Evolutionary conservation across 1,140 invertebrate genomes (phyloP), one percentile per base, ranked within the genome.

Genomic region (Catajapyx aquilonaris): DNA sequence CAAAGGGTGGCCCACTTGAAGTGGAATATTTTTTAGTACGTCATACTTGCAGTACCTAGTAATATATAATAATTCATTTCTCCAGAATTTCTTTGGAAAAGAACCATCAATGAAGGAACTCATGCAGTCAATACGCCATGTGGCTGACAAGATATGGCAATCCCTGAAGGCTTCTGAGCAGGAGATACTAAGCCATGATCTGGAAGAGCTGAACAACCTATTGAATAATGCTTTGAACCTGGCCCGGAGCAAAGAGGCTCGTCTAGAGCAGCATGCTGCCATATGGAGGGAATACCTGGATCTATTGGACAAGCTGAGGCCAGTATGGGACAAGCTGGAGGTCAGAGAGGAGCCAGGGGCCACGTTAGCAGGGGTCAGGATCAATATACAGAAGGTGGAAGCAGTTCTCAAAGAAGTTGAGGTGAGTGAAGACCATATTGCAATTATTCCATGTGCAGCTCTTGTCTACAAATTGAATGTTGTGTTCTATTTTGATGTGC

Each of bases 101-200:
- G 79, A 85, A 50, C 59, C 68, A 1, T 65, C 69, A 22, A 79
- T 84, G 45, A 69, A 74, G 17, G 79, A 84, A 49, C 56, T 85
- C 32, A 73, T 86, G 1, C 74, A 81, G 40, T 69, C 73, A 38
- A 78, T 86, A 44, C 78, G 84, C 48, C 75, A 81, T 38, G 69
- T 74, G 7, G 77, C 78, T 2, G 78, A 87, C 47, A 77, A 80
- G 48, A 85, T 88, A 31, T 83, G 79, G 75, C 76, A 81, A 1
- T 85, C 81, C 0, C 55, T 87, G 10, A 73, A 69, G 15, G 63
- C 69, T 23, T 65, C 69, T 4, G 79, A 85, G 49, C 81, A 86
- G 47, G 79, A 86, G 41, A 76, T 81, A 43, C 50, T 86, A 2
- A 76, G 73, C 9, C 66, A 70, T 1, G 77, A 84, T 46, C 72